phyloP scores from a whole-genome alignment of 2,797 vertebrate species.

The Ibycter americanus region DNA sequence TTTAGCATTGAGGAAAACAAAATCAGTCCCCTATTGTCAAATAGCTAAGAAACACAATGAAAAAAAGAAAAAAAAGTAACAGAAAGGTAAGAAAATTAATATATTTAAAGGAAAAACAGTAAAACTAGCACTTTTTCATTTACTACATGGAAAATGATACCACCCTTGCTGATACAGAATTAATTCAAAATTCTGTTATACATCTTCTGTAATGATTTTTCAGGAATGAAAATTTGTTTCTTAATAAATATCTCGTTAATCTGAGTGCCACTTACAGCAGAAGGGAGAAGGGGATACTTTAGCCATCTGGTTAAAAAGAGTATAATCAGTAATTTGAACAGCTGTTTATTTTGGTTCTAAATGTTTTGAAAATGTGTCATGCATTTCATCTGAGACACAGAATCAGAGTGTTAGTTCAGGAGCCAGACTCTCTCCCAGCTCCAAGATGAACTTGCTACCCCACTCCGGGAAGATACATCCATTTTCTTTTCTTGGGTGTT shows the following conservation, averaged over 20 bases:
- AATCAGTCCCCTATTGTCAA: not conserved
- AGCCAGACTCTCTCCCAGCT: not conserved
- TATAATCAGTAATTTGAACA: not conserved
- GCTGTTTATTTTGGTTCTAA: conserved; percentile 10
- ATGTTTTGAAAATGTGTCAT: not conserved
- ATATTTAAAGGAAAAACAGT: not conserved
- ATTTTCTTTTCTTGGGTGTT: not conserved
- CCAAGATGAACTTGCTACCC: not conserved
- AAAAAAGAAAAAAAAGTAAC: not conserved
- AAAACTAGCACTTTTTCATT: not conserved
- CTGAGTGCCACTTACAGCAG: not conserved
- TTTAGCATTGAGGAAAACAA: not conserved
- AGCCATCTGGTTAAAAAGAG: not conserved
- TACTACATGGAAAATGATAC: not conserved
- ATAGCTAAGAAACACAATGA: not conserved
- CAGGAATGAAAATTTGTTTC: not conserved
- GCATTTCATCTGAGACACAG: not conserved
- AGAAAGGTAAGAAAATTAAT: not conserved
- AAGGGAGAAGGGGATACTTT: not conserved
- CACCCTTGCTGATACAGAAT: not conserved
- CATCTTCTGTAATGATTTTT: not conserved
- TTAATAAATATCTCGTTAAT: conserved; percentile 15
- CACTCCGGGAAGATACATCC: not conserved
- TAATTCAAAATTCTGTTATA: not conserved
- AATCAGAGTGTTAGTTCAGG: not conserved